phyloP scores from a whole-genome alignment of 2,888 invertebrate genomes.

The Gymnoscelis rufifasciata region DNA sequence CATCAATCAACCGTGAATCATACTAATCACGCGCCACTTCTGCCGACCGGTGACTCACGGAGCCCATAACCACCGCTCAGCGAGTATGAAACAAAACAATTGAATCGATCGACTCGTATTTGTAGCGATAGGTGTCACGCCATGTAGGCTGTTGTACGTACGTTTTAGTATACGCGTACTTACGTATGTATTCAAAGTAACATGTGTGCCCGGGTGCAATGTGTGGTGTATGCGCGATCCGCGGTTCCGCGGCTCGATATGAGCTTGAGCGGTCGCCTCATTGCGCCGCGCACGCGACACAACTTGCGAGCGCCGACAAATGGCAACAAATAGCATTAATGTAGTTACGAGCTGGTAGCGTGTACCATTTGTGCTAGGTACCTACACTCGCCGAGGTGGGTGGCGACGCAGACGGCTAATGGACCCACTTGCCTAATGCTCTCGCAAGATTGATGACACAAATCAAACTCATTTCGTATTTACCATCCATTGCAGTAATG shows the following conservation, averaged over 20 bases:
- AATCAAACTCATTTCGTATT: background rate
- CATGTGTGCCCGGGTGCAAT: too few species aligned
- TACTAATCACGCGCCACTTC: slow-evolving; percentile 2
- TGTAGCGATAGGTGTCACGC: background rate
- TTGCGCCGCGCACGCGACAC: slow-evolving; percentile 1
- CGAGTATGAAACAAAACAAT: slow-evolving; percentile 28
- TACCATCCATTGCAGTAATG: too few species aligned
- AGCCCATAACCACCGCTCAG: slow-evolving; percentile 15
- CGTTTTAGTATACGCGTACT: too few species aligned
- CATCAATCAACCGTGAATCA: slow-evolving; percentile 5
- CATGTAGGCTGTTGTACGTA: background rate
- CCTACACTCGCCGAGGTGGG: slow-evolving; percentile 1
- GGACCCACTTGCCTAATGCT: background rate
- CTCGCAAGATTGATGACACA: background rate
- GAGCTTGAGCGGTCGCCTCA: background rate
- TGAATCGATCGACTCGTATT: slow-evolving; percentile 29
- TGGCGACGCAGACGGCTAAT: background rate
- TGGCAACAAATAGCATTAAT: background rate
- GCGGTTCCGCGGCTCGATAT: background rate
- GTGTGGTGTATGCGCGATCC: background rate
- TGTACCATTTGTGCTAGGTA: background rate
- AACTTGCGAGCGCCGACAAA: too few species aligned
- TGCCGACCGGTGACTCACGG: slow-evolving; percentile 11
- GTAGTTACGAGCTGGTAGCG: slow-evolving; percentile 9
- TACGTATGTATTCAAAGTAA: too few species aligned